Conservation (phyloP, 2,113 vertebrate species). For the Aegotheles bennettii region DNA sequence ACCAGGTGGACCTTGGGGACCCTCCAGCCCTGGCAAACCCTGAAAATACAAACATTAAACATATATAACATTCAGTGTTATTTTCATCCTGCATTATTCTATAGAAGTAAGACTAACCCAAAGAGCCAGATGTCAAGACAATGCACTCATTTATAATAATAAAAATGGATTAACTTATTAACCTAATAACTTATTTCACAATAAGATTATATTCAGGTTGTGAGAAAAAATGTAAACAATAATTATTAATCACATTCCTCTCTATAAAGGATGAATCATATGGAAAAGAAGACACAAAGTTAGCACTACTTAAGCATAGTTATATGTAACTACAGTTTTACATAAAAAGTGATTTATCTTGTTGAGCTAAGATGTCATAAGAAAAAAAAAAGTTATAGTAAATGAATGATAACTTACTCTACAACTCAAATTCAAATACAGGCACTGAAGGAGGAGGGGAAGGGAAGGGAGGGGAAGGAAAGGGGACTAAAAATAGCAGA, state of each 20-base stretch:
- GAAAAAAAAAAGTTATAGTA: neutral
- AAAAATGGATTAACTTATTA: neutral
- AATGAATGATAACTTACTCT: neutral
- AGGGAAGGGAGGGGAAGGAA: neutral
- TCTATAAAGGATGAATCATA: neutral
- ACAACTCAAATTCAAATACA: neutral
- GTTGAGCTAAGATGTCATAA: neutral
- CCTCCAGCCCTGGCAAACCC: slow-evolving; percentile 77
- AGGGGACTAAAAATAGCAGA: slow-evolving; percentile 19
- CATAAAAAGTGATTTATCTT: neutral
- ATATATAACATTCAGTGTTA: neutral
- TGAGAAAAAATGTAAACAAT: neutral
- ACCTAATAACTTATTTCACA: neutral
- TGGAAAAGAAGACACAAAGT: neutral
- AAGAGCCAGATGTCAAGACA: slow-evolving; percentile 16
- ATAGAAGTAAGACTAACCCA: neutral
- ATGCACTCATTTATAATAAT: slow-evolving; percentile 20
- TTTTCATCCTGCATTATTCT: neutral
- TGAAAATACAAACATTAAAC: slow-evolving; percentile 51
- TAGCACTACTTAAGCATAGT: neutral
- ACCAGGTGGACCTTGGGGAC: slow-evolving; percentile 82
- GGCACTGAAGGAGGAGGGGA: neutral
- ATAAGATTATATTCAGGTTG: neutral
- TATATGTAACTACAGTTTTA: neutral
- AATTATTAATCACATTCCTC: neutral